Evolutionary conservation across 2,888 invertebrate genomes (phyloP).

Genomic region (Drosophila eohydei): DNA sequence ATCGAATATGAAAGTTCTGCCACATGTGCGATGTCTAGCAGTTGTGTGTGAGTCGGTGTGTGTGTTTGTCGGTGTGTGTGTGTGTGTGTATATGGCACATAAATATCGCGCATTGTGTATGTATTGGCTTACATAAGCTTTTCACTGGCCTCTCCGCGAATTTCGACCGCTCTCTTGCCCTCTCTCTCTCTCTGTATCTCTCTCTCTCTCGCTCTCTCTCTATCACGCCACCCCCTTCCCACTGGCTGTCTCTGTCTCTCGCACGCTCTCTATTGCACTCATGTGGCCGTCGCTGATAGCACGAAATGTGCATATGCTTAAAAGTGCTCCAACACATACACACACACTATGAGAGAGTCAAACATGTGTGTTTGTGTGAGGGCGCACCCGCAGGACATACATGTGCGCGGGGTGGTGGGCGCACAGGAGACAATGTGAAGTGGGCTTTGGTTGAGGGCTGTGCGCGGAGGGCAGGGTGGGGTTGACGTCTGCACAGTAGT

Average conservation of each 20-base stretch:
- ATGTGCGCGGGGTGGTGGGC: constrained; percentile 35
- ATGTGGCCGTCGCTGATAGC: constrained; percentile 74
- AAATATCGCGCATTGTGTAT: constrained; percentile 73
- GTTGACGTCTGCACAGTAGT: constrained; percentile 54
- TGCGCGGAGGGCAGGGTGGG: background rate
- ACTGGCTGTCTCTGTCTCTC: constrained; percentile 43
- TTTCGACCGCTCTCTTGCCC: constrained; percentile 50
- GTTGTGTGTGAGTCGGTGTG: constrained; percentile 18
- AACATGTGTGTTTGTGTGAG: constrained; percentile 15
- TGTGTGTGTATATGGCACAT: constrained; percentile 44
- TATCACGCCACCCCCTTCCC: constrained; percentile 1
- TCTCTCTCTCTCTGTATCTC: constrained; percentile 6
- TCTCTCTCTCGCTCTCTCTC: constrained; percentile 11
- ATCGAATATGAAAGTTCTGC: constrained; percentile 71
- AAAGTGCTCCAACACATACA: constrained; percentile 67
- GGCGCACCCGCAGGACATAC: constrained; percentile 64
- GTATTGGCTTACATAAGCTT: constrained; percentile 81
- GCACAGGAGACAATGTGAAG: constrained; percentile 64
- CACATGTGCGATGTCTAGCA: constrained; percentile 45
- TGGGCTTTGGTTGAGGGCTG: constrained; percentile 30
- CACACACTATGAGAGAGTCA: constrained; percentile 37
- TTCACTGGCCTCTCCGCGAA: constrained; percentile 60
- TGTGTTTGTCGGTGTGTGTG: constrained; percentile 17
- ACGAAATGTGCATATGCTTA: constrained; percentile 80
- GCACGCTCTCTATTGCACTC: constrained; percentile 53